These are phyloP conservation scores for Pempheris klunzingeri DNA, from an alignment of 2,797 vertebrate genomes.

Conservation along the genomic window DNA sequence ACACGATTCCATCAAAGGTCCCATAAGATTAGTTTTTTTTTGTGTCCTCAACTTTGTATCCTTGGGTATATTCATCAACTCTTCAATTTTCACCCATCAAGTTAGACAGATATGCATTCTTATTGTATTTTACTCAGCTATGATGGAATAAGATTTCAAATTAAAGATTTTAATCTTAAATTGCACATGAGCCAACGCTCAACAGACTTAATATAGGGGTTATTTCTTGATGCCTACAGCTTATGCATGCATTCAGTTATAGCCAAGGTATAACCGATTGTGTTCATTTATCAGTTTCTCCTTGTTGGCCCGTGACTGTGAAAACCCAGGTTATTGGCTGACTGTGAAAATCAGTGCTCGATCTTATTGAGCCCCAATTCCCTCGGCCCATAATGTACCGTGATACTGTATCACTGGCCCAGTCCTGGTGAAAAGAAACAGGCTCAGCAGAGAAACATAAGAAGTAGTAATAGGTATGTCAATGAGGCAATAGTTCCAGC, in stretches of 20 bases:
- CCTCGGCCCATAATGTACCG: constrained; percentile 37
- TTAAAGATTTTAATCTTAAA: constrained; percentile 24
- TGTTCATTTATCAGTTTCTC: constrained; percentile 27
- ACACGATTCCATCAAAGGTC: neutral
- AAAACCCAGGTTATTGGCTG: constrained; percentile 31
- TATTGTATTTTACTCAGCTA: neutral
- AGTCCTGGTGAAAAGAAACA: constrained; percentile 27
- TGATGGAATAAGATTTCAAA: constrained; percentile 11
- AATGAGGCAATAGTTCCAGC: constrained; percentile 45
- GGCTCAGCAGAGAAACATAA: constrained; percentile 31
- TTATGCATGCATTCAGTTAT: constrained; percentile 13
- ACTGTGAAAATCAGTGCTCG: constrained; percentile 36
- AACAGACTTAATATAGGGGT: neutral
- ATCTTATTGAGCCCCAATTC: constrained; percentile 40
- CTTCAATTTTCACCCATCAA: neutral
- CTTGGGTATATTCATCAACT: neutral
- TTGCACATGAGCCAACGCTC: neutral
- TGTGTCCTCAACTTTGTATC: too few species aligned
- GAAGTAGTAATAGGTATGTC: constrained; percentile 62
- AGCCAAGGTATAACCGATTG: neutral
- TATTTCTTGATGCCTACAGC: constrained; percentile 14
- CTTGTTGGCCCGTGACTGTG: constrained; percentile 23
- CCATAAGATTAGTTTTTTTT: neutral
- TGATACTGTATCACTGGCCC: constrained; percentile 27
- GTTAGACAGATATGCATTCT: neutral